Conservation (phyloP, 2,888 invertebrate genomes). For the Cordilura impudica region DNA sequence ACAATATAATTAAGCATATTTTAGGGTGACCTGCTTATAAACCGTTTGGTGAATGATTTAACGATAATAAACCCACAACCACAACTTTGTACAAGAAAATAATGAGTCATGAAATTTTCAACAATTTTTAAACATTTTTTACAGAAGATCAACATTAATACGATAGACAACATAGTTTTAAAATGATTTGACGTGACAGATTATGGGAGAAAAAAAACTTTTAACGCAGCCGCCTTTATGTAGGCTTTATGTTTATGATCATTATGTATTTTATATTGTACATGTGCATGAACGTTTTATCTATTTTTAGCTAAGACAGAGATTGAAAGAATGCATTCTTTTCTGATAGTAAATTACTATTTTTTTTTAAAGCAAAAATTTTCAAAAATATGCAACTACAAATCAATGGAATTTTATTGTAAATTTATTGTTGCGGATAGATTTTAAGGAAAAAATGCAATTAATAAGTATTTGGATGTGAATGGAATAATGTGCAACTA, state of each 20-base stretch:
- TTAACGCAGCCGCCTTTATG: slow-evolving; percentile 71
- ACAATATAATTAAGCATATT: no score
- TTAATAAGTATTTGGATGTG: no score
- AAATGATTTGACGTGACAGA: slow-evolving; percentile 77
- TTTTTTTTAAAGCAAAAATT: not conserved
- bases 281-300: no score
- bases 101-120: not conserved
- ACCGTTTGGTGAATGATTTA: no score
- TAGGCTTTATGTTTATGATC: slow-evolving; percentile 14
- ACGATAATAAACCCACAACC: not conserved
- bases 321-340: not conserved
- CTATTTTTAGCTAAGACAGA: no score
- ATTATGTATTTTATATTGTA: not conserved
- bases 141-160: slow-evolving; percentile 23
- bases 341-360: not conserved
- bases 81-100: not conserved
- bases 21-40: no score
- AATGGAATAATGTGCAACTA: no score
- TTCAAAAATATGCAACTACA: no score
- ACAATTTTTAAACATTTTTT: not conserved
- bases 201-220: slow-evolving; percentile 71
- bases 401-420: no score
- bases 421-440: no score
- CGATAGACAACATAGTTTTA: slow-evolving; percentile 50
- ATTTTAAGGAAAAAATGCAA: no score